Conservation (phyloP, 2,113 vertebrate species). For the Hymenochirus boettgeri region DNA sequence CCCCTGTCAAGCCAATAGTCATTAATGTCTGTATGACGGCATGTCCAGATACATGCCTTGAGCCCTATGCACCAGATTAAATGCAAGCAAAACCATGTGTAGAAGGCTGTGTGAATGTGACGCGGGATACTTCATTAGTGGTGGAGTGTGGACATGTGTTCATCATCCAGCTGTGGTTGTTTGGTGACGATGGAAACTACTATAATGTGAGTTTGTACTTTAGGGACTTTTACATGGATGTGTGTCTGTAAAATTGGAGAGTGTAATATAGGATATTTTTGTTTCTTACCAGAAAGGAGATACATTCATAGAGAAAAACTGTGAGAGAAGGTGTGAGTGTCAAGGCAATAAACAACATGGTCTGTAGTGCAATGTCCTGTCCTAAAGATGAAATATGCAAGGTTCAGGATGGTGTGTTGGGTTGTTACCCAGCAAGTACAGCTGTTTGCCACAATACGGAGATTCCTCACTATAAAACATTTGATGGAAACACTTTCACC, state of each 20-base stretch:
- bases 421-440: constrained; percentile 56
- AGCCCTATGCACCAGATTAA: constrained; percentile 42
- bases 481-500: constrained; percentile 58
- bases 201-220: constrained; percentile 44
- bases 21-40: constrained; percentile 60
- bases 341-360: constrained; percentile 49
- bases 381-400: constrained; percentile 62
- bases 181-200: constrained; percentile 58
- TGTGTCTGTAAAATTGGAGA: too few relatives aligned
- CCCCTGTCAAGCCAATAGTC: constrained; percentile 58
- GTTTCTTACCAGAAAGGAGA: constrained; percentile 58
- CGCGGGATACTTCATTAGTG: constrained; percentile 60
- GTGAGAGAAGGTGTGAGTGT: constrained; percentile 63
- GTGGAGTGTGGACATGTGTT: constrained; percentile 60
- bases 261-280: neutral
- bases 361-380: constrained; percentile 59
- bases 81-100: constrained; percentile 59
- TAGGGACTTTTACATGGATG: too few relatives aligned
- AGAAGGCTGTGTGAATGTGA: constrained; percentile 66
- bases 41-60: constrained; percentile 60
- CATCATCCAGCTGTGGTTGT: constrained; percentile 62
- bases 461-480: constrained; percentile 70
- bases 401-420: constrained; percentile 52
- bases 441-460: constrained; percentile 64
- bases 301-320: constrained; percentile 56